Conservation (phyloP, 2,113 vertebrate species). For the Sula dactylatra region DNA sequence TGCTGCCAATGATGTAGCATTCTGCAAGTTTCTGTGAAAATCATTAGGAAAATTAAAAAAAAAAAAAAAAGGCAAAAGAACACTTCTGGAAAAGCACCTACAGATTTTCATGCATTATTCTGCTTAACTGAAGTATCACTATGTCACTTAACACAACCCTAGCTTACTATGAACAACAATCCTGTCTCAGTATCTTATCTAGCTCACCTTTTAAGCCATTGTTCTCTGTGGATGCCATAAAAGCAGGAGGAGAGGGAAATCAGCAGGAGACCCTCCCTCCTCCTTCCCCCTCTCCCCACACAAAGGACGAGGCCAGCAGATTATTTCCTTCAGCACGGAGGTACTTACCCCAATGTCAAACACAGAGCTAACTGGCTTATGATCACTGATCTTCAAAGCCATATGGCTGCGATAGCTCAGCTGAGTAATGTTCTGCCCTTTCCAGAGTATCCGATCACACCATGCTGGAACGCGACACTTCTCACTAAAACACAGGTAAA, state of each 20-base stretch:
- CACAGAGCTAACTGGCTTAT: slow-evolving; percentile 94
- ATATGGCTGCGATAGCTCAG: slow-evolving; percentile 91
- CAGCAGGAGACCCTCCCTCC: not conserved
- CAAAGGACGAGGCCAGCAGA: not conserved
- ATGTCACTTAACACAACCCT: not conserved
- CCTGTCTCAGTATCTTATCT: not conserved
- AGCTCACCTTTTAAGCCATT: not conserved
- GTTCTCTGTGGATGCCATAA: not conserved
- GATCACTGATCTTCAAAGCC: slow-evolving; percentile 91
- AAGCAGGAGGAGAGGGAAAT: not conserved
- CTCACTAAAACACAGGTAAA: slow-evolving; percentile 75
- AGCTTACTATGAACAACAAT: not conserved
- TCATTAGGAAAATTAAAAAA: not conserved
- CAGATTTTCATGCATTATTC: not conserved
- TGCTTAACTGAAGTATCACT: not conserved
- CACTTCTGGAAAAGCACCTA: not conserved
- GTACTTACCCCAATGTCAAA: slow-evolving; percentile 86
- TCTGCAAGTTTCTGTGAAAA: not conserved
- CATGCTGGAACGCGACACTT: slow-evolving; percentile 93
- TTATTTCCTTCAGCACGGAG: not conserved
- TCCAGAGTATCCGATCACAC: slow-evolving; percentile 96
- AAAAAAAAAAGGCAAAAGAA: not conserved
- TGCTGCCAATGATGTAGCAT: not conserved
- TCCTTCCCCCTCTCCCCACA: not conserved
- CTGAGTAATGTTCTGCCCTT: slow-evolving; percentile 85